These are phyloP conservation scores for Didymodactylos carnosus DNA, from an alignment of 2,888 invertebrate species.

Conservation along the genomic window DNA sequence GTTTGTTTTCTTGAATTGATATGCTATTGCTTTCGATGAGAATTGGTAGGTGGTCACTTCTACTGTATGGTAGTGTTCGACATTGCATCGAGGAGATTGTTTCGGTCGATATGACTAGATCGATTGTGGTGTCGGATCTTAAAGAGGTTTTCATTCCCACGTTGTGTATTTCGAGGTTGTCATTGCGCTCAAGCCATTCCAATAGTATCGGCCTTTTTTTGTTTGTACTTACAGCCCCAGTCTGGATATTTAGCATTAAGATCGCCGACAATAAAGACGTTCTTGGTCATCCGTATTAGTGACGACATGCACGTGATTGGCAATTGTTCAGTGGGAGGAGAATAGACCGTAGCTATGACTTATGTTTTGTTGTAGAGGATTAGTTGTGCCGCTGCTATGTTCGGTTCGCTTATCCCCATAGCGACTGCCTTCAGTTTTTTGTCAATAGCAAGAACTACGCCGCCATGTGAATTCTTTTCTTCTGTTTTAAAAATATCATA, in stretches of 20 bases:
- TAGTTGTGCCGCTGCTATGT: background rate
- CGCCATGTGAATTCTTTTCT: background rate
- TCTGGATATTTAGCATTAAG: background rate
- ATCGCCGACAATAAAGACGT: background rate
- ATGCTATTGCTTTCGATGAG: background rate
- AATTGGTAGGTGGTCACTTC: background rate
- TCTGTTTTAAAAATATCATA: background rate
- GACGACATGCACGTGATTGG: background rate
- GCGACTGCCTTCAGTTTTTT: background rate
- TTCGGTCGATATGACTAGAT: background rate
- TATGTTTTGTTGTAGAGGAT: background rate
- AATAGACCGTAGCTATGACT: background rate
- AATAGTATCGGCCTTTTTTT: background rate
- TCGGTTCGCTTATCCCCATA: background rate
- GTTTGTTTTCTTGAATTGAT: background rate
- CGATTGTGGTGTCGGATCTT: background rate
- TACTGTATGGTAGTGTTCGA: background rate
- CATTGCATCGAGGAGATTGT: background rate
- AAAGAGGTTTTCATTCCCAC: background rate
- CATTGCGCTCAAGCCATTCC: background rate
- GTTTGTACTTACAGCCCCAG: background rate
- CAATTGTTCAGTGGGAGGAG: background rate
- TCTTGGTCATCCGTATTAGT: background rate
- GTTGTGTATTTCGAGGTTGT: background rate
- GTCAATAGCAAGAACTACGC: background rate